Percentiles rank a stretch among this genome's conserved stretches.
These are phyloP conservation scores for Charadrius vociferus DNA, from an alignment of 2,113 vertebrate species.

Conservation along the genomic window DNA sequence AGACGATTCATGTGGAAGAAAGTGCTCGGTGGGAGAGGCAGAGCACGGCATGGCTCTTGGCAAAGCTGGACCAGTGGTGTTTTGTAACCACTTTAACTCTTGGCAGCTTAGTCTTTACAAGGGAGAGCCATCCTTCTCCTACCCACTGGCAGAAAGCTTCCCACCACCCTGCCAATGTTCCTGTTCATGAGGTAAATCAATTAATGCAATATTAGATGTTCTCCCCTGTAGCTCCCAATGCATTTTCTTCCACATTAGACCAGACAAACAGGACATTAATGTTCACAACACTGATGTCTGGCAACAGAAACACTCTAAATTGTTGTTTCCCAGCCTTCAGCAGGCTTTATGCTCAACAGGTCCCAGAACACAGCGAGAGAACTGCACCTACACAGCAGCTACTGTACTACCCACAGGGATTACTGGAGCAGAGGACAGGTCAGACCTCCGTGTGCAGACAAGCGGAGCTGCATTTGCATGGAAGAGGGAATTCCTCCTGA, in stretches of 20 bases:
- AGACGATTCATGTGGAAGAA: background rate
- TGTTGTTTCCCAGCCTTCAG: background rate
- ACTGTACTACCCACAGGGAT: background rate
- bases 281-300: background rate
- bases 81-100: background rate
- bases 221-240: background rate
- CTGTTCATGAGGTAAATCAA: background rate
- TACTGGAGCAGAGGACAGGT: background rate
- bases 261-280: background rate
- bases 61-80: background rate
- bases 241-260: background rate
- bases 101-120: background rate
- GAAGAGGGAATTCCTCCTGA: background rate
- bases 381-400: background rate
- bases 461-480: background rate
- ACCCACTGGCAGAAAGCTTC: background rate
- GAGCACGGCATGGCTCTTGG: rapidly evolving
- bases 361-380: background rate
- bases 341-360: background rate
- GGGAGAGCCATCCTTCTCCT: background rate
- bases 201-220: background rate
- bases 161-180: background rate
- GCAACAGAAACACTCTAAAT: background rate
- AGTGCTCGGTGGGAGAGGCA: background rate
- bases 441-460: background rate